Percentiles rank a stretch among this genome's conserved stretches.
These are phyloP conservation scores for Gymnothorax reevesii DNA, from an alignment of 2,797 vertebrate genomes.

Conservation along the genomic window DNA sequence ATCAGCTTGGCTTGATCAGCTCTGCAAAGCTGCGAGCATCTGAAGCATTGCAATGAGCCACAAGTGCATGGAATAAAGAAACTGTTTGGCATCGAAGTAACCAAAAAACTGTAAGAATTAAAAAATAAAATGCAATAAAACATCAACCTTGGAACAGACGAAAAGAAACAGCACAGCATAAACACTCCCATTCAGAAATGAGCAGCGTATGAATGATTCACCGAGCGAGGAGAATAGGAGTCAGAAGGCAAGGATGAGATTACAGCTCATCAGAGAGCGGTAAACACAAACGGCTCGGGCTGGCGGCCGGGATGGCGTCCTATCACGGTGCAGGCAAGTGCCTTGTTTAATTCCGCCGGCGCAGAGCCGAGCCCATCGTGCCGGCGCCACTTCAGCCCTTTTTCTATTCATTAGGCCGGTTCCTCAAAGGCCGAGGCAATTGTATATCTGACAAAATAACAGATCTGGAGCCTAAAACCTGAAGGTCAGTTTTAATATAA, in stretches of 20 bases:
- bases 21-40: slow-evolving; percentile 19
- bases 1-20: slow-evolving; percentile 23
- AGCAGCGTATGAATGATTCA: neutral
- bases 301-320: neutral
- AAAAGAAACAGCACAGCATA: neutral
- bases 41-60: slow-evolving; percentile 22
- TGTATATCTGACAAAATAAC: slow-evolving; percentile 72
- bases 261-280: neutral
- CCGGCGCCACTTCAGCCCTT: neutral
- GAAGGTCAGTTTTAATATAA: slow-evolving; percentile 85
- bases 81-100: neutral
- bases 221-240: neutral
- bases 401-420: slow-evolving; percentile 52
- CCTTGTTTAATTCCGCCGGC: neutral
- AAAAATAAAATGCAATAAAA: neutral
- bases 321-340: neutral
- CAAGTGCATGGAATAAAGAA: slow-evolving; percentile 6
- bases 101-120: neutral
- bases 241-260: neutral
- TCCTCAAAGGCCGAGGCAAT: slow-evolving; percentile 35
- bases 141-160: neutral
- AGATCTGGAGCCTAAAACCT: slow-evolving; percentile 74
- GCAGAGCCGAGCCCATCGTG: neutral
- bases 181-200: neutral
- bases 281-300: neutral